Conservation (phyloP, 2,113 vertebrate genomes). For the Colistium nudipinnis region DNA sequence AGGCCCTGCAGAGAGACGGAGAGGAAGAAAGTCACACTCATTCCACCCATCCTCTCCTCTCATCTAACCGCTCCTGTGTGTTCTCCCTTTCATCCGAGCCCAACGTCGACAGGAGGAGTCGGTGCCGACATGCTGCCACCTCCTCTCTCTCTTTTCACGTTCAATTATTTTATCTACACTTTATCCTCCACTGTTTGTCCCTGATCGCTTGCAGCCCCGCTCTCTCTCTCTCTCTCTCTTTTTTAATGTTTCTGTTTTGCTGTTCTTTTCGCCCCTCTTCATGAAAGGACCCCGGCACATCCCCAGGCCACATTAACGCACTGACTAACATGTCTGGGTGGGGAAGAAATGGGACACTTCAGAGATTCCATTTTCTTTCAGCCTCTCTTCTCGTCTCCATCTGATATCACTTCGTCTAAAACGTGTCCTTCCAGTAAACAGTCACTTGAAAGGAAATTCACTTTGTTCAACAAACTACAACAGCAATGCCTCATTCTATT, state of each 20-base stretch:
- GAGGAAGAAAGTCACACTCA: slow-evolving; percentile 31
- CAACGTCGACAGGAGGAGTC: slow-evolving; percentile 27
- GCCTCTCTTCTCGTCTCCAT: slow-evolving; percentile 30
- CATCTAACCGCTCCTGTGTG: slow-evolving; percentile 31
- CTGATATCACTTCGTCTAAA: slow-evolving; percentile 47
- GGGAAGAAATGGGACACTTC: slow-evolving; percentile 20
- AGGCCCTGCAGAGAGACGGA: slow-evolving; percentile 46
- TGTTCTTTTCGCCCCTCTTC: slow-evolving; percentile 20
- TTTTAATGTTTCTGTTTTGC: slow-evolving; percentile 7
- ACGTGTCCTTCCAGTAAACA: slow-evolving; percentile 45
- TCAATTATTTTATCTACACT: slow-evolving; percentile 14
- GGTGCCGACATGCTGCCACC: background rate
- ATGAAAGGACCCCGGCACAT: slow-evolving; percentile 15
- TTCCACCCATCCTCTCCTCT: slow-evolving; percentile 7
- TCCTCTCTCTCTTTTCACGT: background rate
- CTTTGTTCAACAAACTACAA: slow-evolving; percentile 8
- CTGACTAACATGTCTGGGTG: slow-evolving; percentile 30
- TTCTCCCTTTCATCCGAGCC: slow-evolving; percentile 50
- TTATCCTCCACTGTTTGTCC: slow-evolving; percentile 6
- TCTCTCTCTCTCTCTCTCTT: background rate
- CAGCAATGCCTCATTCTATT: background rate
- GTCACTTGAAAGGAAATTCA: slow-evolving; percentile 33
- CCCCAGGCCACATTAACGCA: slow-evolving; percentile 40
- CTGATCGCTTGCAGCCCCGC: background rate
- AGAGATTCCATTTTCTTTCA: slow-evolving; percentile 30